Evolutionary conservation across 2,797 vertebrate species (phyloP).

Genomic region (Serranus cabrilla): DNA sequence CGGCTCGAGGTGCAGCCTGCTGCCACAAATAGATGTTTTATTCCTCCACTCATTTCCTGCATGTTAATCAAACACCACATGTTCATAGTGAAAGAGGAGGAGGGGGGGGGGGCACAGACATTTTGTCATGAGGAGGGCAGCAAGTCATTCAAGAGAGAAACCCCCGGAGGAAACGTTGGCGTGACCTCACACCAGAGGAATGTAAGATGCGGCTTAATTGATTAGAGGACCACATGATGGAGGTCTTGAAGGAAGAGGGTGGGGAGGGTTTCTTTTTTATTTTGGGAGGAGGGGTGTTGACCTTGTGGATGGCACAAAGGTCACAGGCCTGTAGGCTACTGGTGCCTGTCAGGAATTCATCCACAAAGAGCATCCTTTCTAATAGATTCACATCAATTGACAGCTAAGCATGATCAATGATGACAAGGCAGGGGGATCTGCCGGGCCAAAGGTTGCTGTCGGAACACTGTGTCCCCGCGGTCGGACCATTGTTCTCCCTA

Average conservation of each 20-base stretch:
- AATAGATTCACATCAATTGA: slow-evolving; percentile 72
- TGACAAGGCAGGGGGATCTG: slow-evolving; percentile 54
- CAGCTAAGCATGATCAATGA: slow-evolving; percentile 77
- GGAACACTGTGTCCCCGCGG: slow-evolving; percentile 42
- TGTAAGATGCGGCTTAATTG: slow-evolving; percentile 88
- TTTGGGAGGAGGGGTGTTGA: slow-evolving; percentile 37
- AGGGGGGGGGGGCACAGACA: not conserved
- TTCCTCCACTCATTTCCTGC: slow-evolving; percentile 2
- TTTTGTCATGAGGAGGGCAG: slow-evolving; percentile 24
- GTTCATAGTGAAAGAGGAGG: slow-evolving; percentile 15
- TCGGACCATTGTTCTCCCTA: not conserved
- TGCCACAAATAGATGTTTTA: not conserved
- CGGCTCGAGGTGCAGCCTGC: slow-evolving; percentile 3
- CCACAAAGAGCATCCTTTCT: slow-evolving; percentile 70
- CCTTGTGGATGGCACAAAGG: slow-evolving; percentile 75
- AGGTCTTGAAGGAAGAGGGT: slow-evolving; percentile 57
- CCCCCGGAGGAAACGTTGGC: slow-evolving; percentile 63
- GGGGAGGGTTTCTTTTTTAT: slow-evolving; percentile 11
- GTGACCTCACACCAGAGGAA: slow-evolving; percentile 90
- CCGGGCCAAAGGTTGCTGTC: slow-evolving; percentile 39
- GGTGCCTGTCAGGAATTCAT: slow-evolving; percentile 81
- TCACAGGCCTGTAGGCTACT: slow-evolving; percentile 81
- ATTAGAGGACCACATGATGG: slow-evolving; percentile 81
- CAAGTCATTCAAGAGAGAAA: slow-evolving; percentile 51
- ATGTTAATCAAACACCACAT: slow-evolving; percentile 54